Base-by-base conservation (phyloP, 2,797 vertebrate species). In the Manis javanica region DNA sequence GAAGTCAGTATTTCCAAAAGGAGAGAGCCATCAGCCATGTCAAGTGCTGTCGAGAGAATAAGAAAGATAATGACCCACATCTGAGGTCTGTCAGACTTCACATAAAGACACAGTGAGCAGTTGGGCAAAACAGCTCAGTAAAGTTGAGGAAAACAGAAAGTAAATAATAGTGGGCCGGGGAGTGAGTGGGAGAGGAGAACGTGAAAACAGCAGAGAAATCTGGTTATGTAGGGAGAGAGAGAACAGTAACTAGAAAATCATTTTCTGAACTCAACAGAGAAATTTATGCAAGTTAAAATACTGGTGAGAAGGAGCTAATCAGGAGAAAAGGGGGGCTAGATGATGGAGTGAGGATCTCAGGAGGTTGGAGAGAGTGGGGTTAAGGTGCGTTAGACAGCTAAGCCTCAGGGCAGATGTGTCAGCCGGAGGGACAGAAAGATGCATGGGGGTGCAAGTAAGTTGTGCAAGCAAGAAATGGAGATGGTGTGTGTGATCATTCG, bases 401-500 rank as follows among this genome's bases (percentile, higher is more conserved):
- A 11, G 71, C 10, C 51, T 57, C 18, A 63, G 42, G 87, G 18
- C 34, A 63, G 55, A 49, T 13, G 37, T 13, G 13, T 15, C 13
- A 29, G 72, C 51, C 10, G 6, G 26, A 2, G 13, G 31, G 10
- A 57, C n/a, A 15, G 39, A 24, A 37, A 24, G 34, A 37, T 1
- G 19, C 59, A 4, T 6, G 5, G 29, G 71, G 53, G 2, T 19
- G 19, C 6, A 29, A 31, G 4, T 23, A 34, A 23, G 19, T 7
- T 21, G 1, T 7, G 31, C 78, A 81, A 53, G 21, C 42, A 68
- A n/a, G 14, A 61, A 59, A 34, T 3, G 5, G n/a, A 63, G 42
- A 39, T n/a, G 15, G 57, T 0, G 0, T 1, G 16, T 13, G 1
- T 16, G 75, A 34, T 14, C 11, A 19, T n/a, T 53, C 11, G 37